Percentiles rank a stretch among this genome's conserved stretches.
Evolutionary conservation across 1,140 invertebrate species (phyloP).

Genomic region (Pissodes strobi): DNA sequence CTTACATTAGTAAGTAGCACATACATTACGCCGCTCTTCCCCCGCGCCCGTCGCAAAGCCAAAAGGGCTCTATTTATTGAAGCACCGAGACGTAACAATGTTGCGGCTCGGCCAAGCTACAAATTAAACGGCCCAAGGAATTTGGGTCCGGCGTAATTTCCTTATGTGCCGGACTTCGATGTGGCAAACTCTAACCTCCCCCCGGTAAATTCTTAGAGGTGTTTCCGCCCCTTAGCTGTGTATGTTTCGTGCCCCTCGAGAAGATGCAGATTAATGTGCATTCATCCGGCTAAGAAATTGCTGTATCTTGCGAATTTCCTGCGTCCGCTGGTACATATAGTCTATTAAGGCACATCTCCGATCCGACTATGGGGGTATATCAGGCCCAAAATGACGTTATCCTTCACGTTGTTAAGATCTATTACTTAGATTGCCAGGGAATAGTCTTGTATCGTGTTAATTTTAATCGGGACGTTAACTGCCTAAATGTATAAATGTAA

Average conservation of each 20-base stretch:
- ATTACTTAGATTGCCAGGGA: no score
- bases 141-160: slow-evolving; percentile 50
- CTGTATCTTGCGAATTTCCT: slow-evolving; percentile 39
- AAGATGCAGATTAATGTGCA: slow-evolving; percentile 56
- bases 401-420: not conserved
- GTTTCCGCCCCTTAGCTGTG: slow-evolving; percentile 35
- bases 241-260: slow-evolving; percentile 27
- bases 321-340: slow-evolving; percentile 31
- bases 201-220: slow-evolving; percentile 51
- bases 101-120: slow-evolving; percentile 36
- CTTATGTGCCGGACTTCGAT: slow-evolving; percentile 49
- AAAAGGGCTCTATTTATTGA: slow-evolving; percentile 36
- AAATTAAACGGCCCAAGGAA: slow-evolving; percentile 54
- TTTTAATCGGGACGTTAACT: no score
- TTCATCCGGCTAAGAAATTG: slow-evolving; percentile 54
- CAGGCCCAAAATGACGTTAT: slow-evolving; percentile 43
- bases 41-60: slow-evolving; percentile 11
- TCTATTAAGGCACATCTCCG: slow-evolving; percentile 37
- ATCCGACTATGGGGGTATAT: no score
- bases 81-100: slow-evolving; percentile 41
- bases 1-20: slow-evolving; percentile 25
- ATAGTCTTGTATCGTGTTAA: no score
- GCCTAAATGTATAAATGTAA: no score
- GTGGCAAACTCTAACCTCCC: slow-evolving; percentile 19
- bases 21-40: slow-evolving; percentile 24